These are phyloP conservation scores for Drosophila putrida DNA, from an alignment of 2,888 invertebrate genomes.

Conservation along the genomic window DNA sequence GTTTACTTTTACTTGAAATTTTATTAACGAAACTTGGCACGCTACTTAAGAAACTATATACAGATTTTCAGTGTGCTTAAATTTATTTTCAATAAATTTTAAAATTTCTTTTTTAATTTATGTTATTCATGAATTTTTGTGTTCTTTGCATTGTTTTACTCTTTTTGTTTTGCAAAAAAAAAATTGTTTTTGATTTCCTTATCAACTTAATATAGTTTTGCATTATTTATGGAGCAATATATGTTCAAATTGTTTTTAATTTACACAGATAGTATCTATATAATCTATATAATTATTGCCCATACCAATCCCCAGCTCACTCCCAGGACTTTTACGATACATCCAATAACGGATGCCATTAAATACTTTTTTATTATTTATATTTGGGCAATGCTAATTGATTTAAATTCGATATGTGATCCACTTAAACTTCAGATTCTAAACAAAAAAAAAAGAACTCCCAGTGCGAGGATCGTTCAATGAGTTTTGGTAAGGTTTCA, in stretches of 20 bases:
- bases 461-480: conserved; percentile 33
- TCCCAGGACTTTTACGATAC: not conserved
- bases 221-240: conserved; percentile 50
- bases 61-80: conserved; percentile 57
- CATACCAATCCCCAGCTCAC: conserved; percentile 12
- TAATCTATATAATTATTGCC: conserved; percentile 46
- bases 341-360: conserved; percentile 16
- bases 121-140: conserved; percentile 12
- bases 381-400: conserved; percentile 71
- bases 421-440: conserved; percentile 58
- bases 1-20: conserved; percentile 63
- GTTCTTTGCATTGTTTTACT: conserved; percentile 1
- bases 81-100: conserved; percentile 75
- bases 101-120: conserved; percentile 29
- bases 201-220: conserved; percentile 39
- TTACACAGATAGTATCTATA: conserved; percentile 41
- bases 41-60: conserved; percentile 68
- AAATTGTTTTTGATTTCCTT: conserved; percentile 20
- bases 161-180: conserved; percentile 38
- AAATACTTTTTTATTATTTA: conserved; percentile 22
- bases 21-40: conserved; percentile 76
- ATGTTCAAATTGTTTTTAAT: conserved; percentile 40
- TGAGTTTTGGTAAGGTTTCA: not conserved
- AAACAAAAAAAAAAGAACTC: conserved; percentile 24
- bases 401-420: conserved; percentile 84